A percentile compares a stretch with the other conserved stretches of the same genome.
Conservation (phyloP, 2,113 vertebrate species). For the Scolopax mira region DNA sequence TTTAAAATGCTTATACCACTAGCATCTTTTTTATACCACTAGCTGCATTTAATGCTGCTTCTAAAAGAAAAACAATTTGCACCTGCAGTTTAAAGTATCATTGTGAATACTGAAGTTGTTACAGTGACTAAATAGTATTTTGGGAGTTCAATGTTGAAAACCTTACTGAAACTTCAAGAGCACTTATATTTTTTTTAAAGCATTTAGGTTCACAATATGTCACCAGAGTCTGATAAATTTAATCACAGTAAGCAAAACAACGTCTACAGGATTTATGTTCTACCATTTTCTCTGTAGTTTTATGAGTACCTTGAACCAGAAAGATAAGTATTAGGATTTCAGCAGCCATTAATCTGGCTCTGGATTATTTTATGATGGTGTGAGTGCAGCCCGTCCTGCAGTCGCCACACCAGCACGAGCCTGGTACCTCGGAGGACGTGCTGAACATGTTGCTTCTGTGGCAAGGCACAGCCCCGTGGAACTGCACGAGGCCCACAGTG, state of each 20-base stretch:
- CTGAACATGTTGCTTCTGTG: background rate
- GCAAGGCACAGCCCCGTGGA: background rate
- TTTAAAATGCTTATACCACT: background rate
- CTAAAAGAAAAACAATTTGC: background rate
- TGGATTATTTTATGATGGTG: background rate
- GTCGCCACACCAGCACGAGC: background rate
- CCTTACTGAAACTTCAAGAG: background rate
- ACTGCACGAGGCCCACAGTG: accelerated
- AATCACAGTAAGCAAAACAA: slow-evolving; percentile 48
- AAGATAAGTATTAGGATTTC: slow-evolving; percentile 55
- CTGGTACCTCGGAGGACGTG: background rate
- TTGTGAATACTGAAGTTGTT: background rate
- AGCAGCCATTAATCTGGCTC: slow-evolving; percentile 16
- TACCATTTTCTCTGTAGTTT: background rate
- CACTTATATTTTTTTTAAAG: background rate
- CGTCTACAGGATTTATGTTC: slow-evolving; percentile 6
- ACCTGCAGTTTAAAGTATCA: background rate
- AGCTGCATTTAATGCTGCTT: background rate
- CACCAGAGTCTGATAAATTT: slow-evolving; percentile 16
- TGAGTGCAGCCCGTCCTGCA: background rate
- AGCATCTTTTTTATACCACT: background rate
- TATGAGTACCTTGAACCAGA: slow-evolving; percentile 40
- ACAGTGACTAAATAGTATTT: background rate
- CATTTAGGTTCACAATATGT: background rate
- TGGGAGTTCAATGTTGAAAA: background rate